A percentile compares a stretch with the other conserved stretches of the same genome.
Conservation (phyloP, 2,888 invertebrate genomes). For the Acanthosepion esculentum region DNA sequence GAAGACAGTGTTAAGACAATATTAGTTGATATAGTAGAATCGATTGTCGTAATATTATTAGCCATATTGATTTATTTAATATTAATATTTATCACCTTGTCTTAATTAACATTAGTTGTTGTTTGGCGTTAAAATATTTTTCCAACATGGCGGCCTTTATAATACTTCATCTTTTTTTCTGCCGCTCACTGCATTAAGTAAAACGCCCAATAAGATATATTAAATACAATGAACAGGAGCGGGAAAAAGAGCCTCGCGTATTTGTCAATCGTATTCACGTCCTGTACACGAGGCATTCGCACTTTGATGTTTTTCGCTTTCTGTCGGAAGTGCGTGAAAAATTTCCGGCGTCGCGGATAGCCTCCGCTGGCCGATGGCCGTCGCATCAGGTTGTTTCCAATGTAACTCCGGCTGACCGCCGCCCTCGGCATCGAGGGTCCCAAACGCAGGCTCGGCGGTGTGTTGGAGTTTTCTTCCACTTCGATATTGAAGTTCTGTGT, state of each 20-base stretch:
- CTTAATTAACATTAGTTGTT: neutral
- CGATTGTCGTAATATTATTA: neutral
- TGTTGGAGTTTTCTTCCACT: constrained; percentile 57
- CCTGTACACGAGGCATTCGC: constrained; percentile 80
- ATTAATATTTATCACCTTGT: neutral
- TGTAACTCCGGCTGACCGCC: constrained; percentile 65
- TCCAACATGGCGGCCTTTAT: neutral
- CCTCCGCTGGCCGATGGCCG: constrained; percentile 59
- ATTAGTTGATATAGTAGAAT: neutral
- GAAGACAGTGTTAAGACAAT: too few species aligned
- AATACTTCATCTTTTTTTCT: neutral
- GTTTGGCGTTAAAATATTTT: neutral
- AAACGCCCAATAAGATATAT: constrained; percentile 95
- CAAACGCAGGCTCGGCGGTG: constrained; percentile 62
- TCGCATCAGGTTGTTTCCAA: constrained; percentile 62
- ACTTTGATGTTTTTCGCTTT: constrained; percentile 68
- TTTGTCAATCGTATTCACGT: constrained; percentile 98
- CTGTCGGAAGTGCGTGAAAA: constrained; percentile 66
- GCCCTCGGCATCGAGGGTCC: constrained; percentile 64
- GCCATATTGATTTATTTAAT: neutral
- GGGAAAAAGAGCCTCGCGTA: constrained; percentile 97
- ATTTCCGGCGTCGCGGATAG: constrained; percentile 60
- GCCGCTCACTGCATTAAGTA: constrained; percentile 63
- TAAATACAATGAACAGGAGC: constrained; percentile 94
- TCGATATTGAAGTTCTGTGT: constrained; percentile 69